phyloP scores from a whole-genome alignment of 2,888 invertebrate species.

The Coremacera marginata region DNA sequence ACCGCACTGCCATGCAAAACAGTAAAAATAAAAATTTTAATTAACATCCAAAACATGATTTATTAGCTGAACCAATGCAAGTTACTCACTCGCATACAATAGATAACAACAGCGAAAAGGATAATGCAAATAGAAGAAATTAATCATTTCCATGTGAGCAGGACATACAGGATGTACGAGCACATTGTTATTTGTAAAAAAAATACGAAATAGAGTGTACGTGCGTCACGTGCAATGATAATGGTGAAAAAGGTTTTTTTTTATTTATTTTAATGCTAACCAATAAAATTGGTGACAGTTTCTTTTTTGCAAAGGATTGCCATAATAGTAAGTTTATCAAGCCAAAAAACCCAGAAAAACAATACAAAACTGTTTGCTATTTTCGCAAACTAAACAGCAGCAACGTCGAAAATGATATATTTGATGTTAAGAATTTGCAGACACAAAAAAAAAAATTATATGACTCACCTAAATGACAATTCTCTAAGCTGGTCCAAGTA shows the following conservation, averaged over 20 bases:
- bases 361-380: too few relatives aligned
- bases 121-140: conserved; percentile 11
- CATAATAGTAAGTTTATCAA: not conserved
- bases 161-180: not conserved
- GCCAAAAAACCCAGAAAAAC: not conserved
- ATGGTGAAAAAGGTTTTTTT: not conserved
- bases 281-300: not conserved
- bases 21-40: not conserved
- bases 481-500: too few relatives aligned
- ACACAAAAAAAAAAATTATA: not conserved
- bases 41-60: conserved; percentile 13
- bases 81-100: too few relatives aligned
- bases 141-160: not conserved
- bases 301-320: not conserved
- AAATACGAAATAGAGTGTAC: not conserved
- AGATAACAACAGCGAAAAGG: not conserved
- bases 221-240: not conserved
- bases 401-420: not conserved
- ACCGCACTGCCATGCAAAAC: too few relatives aligned
- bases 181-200: not conserved
- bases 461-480: not conserved
- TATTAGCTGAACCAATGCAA: not conserved
- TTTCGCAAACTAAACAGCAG: too few relatives aligned
- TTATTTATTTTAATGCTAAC: not conserved
- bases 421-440: not conserved